These are phyloP conservation scores for Apaloderma vittatum DNA, from an alignment of 2,113 vertebrate species.

Conservation along the genomic window DNA sequence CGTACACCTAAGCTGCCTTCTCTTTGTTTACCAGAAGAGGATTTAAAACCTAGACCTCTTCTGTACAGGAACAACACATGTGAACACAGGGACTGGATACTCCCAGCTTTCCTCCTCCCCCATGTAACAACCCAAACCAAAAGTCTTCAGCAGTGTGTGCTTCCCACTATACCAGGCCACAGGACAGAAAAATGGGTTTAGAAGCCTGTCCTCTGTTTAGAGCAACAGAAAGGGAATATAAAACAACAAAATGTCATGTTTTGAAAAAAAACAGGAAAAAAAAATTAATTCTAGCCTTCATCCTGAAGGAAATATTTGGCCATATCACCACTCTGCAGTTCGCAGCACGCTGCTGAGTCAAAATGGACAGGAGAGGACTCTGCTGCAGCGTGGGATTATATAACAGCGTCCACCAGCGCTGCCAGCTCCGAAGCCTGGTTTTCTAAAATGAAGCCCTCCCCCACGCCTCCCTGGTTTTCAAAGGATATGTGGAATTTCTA, in stretches of 20 bases:
- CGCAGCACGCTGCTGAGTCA: neutral
- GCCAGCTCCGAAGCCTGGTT: neutral
- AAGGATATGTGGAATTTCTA: neutral
- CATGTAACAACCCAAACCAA: neutral
- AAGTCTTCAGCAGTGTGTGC: accelerated
- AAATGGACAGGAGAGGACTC: neutral
- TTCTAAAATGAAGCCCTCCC: neutral
- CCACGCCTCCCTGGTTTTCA: neutral
- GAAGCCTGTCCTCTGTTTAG: neutral
- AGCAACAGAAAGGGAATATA: neutral
- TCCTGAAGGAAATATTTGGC: neutral
- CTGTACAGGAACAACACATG: accelerated
- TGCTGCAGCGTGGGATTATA: neutral
- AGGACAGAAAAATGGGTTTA: neutral
- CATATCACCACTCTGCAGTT: accelerated
- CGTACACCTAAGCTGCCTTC: neutral
- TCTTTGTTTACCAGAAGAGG: neutral
- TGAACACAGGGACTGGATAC: neutral
- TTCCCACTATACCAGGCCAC: neutral
- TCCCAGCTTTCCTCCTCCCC: neutral
- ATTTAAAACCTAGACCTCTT: neutral
- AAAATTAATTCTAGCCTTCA: neutral
- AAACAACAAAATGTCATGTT: neutral
- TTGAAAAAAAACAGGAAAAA: too few relatives aligned
- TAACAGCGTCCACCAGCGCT: accelerated